Evolutionary conservation across 2,888 invertebrate genomes (phyloP).

Genomic region (Chloromyia formosa): DNA sequence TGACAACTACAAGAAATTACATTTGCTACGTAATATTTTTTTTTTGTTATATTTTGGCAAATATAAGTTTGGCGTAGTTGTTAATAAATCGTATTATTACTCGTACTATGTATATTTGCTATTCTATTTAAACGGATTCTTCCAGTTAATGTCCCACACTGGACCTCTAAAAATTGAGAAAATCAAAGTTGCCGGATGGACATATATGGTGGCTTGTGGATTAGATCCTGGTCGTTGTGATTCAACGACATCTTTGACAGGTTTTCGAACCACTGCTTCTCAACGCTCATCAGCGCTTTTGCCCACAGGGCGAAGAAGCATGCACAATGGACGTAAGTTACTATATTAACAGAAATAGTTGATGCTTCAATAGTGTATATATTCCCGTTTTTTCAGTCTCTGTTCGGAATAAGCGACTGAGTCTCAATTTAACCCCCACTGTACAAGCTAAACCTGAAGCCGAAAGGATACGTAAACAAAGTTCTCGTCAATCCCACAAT

Average conservation of each 20-base stretch:
- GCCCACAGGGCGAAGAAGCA: slow-evolving; percentile 59
- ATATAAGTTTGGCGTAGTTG: no score
- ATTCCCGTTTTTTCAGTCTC: slow-evolving; percentile 64
- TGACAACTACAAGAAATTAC: no score
- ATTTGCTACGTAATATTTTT: no score
- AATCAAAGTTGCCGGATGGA: slow-evolving; percentile 96
- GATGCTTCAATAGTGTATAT: not conserved
- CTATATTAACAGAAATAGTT: not conserved
- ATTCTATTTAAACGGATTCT: not conserved
- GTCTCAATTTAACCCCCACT: slow-evolving; percentile 38
- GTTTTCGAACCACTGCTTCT: slow-evolving; percentile 50
- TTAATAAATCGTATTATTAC: no score
- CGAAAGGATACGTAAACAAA: slow-evolving; percentile 53
- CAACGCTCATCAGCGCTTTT: slow-evolving; percentile 55
- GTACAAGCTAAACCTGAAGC: slow-evolving; percentile 38
- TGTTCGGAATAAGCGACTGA: slow-evolving; percentile 63
- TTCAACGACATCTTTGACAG: slow-evolving; percentile 65
- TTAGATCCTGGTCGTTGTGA: slow-evolving; percentile 77
- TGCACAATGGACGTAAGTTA: slow-evolving; percentile 37
- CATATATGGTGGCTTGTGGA: slow-evolving; percentile 97
- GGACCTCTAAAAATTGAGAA: slow-evolving; percentile 83
- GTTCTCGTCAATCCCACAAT: slow-evolving; percentile 59
- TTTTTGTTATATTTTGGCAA: no score
- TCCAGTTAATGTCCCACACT: slow-evolving; percentile 69
- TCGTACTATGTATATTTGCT: no score